These are phyloP conservation scores for Pelobates fuscus DNA, from an alignment of 2,113 vertebrate genomes.

Conservation along the genomic window DNA sequence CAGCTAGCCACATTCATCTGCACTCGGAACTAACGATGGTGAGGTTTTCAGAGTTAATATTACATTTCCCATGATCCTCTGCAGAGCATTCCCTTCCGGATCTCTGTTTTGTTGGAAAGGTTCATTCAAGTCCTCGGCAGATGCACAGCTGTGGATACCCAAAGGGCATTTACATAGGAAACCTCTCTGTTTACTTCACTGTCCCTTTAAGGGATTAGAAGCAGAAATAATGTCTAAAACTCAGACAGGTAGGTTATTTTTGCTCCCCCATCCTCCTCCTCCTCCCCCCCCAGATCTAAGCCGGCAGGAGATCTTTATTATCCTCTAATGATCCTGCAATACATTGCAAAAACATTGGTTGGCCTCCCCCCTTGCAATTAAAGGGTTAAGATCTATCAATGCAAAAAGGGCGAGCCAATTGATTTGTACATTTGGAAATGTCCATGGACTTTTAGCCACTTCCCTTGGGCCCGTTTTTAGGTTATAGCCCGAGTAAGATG, in stretches of 20 bases:
- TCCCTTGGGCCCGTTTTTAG: not conserved
- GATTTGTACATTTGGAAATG: no score
- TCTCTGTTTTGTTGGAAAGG: constrained; percentile 28
- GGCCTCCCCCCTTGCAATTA: no score
- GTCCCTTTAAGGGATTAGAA: no score
- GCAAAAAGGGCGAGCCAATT: no score
- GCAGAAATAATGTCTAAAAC: constrained; percentile 1
- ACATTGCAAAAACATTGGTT: no score
- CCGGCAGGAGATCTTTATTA: not conserved
- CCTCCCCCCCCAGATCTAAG: not conserved
- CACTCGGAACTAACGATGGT: no score
- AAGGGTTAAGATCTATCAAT: no score
- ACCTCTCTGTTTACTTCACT: not conserved
- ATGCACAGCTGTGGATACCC: not conserved
- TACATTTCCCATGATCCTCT: constrained; percentile 38
- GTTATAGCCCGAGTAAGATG: not conserved
- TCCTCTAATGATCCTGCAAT: no score
- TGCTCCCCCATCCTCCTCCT: not conserved
- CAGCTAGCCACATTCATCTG: no score
- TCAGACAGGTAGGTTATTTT: constrained; percentile 29
- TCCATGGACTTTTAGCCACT: no score
- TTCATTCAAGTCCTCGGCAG: constrained; percentile 37
- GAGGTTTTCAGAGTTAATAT: not conserved
- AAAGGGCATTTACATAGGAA: not conserved
- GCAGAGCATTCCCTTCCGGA: constrained; percentile 37